Evolutionary conservation across 2,888 invertebrate genomes (phyloP).

Genomic region (Papilio protenor): DNA sequence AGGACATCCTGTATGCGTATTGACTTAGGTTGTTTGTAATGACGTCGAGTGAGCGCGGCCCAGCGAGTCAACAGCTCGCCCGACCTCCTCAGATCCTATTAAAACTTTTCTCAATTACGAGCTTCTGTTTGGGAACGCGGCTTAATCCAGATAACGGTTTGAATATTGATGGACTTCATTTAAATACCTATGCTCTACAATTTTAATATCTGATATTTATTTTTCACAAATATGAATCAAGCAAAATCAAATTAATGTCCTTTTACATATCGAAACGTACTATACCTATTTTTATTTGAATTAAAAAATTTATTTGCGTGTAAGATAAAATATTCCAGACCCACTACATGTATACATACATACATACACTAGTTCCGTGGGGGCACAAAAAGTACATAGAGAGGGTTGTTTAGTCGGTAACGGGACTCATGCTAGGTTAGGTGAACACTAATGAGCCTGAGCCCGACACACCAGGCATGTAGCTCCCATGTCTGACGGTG

Average conservation of each 20-base stretch:
- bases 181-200: not conserved
- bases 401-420: no score
- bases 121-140: conserved; percentile 21
- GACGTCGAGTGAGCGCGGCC: not conserved
- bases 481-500: no score
- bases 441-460: no score
- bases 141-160: conserved; percentile 22
- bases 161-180: conserved; percentile 28
- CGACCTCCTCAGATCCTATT: conserved; percentile 18
- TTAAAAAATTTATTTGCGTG: not conserved
- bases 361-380: no score
- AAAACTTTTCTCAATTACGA: conserved; percentile 27
- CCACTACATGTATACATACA: not conserved
- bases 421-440: no score
- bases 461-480: no score
- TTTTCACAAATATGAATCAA: not conserved
- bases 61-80: not conserved
- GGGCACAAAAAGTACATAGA: no score
- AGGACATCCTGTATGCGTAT: not conserved
- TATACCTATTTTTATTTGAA: no score
- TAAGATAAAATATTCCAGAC: not conserved
- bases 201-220: not conserved
- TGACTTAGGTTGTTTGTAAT: not conserved
- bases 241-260: no score
- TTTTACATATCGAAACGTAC: not conserved